Conservation (phyloP, 2,888 invertebrate species). For the Deilephila elpenor region DNA sequence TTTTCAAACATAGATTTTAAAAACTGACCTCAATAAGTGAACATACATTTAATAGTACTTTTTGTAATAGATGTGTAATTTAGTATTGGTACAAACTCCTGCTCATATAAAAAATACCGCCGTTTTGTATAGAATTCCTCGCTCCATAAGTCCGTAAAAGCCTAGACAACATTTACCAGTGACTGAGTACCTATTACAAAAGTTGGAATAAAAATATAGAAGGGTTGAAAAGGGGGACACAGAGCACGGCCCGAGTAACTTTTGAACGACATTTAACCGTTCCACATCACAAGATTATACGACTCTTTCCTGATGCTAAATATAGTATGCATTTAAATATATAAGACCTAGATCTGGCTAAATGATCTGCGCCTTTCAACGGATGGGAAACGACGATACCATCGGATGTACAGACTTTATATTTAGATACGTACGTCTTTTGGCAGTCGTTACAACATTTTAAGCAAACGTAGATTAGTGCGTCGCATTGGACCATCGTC, state of each 20-base stretch:
- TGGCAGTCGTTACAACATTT: slow-evolving; percentile 23
- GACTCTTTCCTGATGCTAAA: slow-evolving; percentile 24
- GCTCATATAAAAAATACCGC: too few species aligned
- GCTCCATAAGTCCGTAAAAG: not conserved
- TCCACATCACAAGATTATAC: not conserved
- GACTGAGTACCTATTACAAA: not conserved
- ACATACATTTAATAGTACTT: too few species aligned
- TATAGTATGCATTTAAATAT: slow-evolving; percentile 19
- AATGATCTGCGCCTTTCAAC: slow-evolving; percentile 23
- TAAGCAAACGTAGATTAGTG: slow-evolving; percentile 21
- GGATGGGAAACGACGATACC: slow-evolving; percentile 18
- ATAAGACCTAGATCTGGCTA: slow-evolving; percentile 22
- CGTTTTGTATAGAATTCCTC: not conserved
- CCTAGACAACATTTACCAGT: not conserved
- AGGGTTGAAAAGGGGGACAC: slow-evolving; percentile 7
- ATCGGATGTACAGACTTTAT: slow-evolving; percentile 5
- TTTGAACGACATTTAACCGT: slow-evolving; percentile 24
- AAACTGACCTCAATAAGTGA: too few species aligned
- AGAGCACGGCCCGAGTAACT: slow-evolving; percentile 13
- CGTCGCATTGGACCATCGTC: not conserved
- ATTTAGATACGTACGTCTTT: slow-evolving; percentile 23
- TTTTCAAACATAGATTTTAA: too few species aligned
- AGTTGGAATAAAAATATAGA: not conserved
- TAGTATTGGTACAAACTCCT: too few species aligned
- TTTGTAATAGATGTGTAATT: too few species aligned